Base-by-base conservation (phyloP, 2,113 vertebrate species). In the Microcebus lehilahytsara region DNA sequence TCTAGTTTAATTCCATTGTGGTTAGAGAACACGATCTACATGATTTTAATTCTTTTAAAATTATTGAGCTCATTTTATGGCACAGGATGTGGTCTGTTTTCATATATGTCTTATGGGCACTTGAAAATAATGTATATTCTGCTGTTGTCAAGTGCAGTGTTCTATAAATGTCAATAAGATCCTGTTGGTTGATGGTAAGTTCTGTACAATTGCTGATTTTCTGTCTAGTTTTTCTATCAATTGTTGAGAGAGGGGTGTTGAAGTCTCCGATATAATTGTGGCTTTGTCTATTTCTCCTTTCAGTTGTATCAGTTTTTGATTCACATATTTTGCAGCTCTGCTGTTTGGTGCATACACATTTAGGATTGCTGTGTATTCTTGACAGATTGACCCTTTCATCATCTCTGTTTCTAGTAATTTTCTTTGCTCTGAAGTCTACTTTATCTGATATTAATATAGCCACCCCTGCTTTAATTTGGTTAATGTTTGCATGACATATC, bases 71-170 rank as follows among this genome's bases (percentile, higher is more conserved):
- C 42, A 58, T 84, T 75, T 90, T 90, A 95, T 77, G 69, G 56
- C 58, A 37, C 93, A 90, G 87, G 79, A 95, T 95, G 93, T 94
- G 93, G 85, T 94, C 42, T 89, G 16, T 53, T 37, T 71, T 88
- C 34, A 51, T 80, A 19, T 56, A 66, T n/a, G 32, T 95, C 75
- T 90, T 90, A 87, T 90, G 93, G 79, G 93, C 23, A 77, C 87
- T 58, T 84, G 69, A 84, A 53, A 77, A 77, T 62, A 84, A 67
- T 84, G 40, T 77, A 6, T 40, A 58, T 85, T 30, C 79, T 95
- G 87, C 79, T 77, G 60, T 69, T 90, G 87, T 67, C 87, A 75
- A 69, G 37, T 60, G 19, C 10, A 67, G 42, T 49, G 71, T 67
- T 80, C 85, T 89, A 58, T 84, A 90, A 46, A 95, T 90, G 60